Base-by-base conservation (phyloP, 2,113 vertebrate species). In the Andinoacara biseriatus region DNA sequence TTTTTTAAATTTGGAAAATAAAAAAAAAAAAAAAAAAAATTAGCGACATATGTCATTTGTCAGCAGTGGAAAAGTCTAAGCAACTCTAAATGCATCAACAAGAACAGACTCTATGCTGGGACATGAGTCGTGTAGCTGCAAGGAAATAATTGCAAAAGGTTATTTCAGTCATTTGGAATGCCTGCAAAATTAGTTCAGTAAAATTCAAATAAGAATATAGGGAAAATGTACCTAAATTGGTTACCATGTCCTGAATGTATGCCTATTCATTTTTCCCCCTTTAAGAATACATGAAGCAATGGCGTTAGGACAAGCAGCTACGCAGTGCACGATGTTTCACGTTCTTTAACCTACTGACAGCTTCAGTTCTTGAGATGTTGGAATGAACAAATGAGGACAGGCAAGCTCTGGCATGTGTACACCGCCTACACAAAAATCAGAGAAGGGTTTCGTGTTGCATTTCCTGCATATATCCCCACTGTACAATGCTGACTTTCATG, bases 121-220 rank as follows among this genome's bases (percentile, higher is more conserved):
- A 33, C 38, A 58, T 20, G 31, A 78, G 15, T 10, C 31, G 10
- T 1, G 13, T 38, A 72, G 80, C 80, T 74, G 75, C 5, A 22
- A 46, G 83, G 9, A 63, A 7, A 26, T 82, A 3, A 77, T 75
- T 86, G 58, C 3, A n/a, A 38, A 74, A 62, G 57, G 22, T 81
- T 78, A 54, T 79, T 82, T 74, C 0, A 75, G 15, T 87, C 20
- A 24, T 20, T 40, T 79, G 63, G 52, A 87, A 59, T 58, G 57
- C 4, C 15, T n/a, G 14, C 22, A 24, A 72, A 82, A 75, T 5
- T 65, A 35, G 29, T 78, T 89, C 67, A 72, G 52, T 3, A 5
- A 60, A 57, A 57, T 26, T 79, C 7, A 13, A 31, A 52, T 56
- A 18, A 52, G 61, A 60, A 38, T 57, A 1, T 4, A n/a, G 43